Conservation (phyloP, 2,797 vertebrate species). For the Cirrhinus mrigala region DNA sequence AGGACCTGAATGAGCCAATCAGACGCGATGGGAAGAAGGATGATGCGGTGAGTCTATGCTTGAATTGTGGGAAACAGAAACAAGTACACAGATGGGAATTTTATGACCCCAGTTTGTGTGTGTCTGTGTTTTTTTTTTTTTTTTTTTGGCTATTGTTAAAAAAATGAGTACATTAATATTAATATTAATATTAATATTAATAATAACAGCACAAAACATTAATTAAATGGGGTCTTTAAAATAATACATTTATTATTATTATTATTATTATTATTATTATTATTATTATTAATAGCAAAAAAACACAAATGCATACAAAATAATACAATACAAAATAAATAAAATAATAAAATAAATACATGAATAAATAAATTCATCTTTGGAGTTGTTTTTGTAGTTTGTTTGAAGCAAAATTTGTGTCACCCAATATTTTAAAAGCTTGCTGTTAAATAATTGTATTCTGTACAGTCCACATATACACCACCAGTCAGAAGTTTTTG, state of each 20-base stretch:
- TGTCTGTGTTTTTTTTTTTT: no score
- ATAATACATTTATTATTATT: background rate
- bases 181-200: background rate
- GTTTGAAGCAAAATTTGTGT: no score
- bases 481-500: no score
- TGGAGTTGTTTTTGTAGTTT: no score
- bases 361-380: background rate
- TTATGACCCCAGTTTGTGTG: background rate
- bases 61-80: background rate
- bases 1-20: slow-evolving; percentile 94
- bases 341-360: background rate
- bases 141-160: background rate
- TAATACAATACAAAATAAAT: slow-evolving; percentile 5
- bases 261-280: background rate
- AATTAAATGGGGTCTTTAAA: background rate
- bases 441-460: no score
- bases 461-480: no score
- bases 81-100: background rate
- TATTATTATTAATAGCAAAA: background rate
- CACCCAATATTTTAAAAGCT: no score
- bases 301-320: background rate
- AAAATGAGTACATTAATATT: background rate
- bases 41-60: slow-evolving; percentile 84
- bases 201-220: background rate
- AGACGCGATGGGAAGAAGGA: slow-evolving; percentile 93